Evolutionary conservation across 2,797 vertebrate species (phyloP), one percentile per base, ranked within the genome.

Genomic region (Rhabdomys pumilio): DNA sequence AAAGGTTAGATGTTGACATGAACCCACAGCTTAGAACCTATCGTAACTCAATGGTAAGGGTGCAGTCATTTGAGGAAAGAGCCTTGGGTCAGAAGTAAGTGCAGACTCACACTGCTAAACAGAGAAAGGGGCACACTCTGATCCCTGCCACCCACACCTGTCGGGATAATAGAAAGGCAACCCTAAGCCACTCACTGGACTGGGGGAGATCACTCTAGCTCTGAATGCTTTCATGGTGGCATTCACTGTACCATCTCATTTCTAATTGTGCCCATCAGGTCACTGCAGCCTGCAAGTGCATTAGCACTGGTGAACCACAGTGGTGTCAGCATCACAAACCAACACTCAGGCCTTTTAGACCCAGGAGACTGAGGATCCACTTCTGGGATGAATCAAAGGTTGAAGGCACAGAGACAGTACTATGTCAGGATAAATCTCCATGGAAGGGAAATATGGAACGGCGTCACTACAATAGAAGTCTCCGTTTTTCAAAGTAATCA

Each of bases 391-490:
- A 96, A 73, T 96, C 96, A 57, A 41, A 82, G 96, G 84, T 12
- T 69, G 81, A 50, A 91, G 93, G 89, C 94, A 77, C 4, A 93
- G 92, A 97, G 80, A 97, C 93, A 84, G 83, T 91, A 50, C 31
- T 72, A n/a, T 29, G 47, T 38, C 80, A 34, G 90, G 91, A 94
- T 94, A 91, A 77, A 92, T 67, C 97, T 94, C 72, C 73, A 96
- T 90, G 89, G 93, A 97, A 96, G 90, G 97, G 92, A 96, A 98
- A 97, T 80, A 94, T 57, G 90, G 97, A 97, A 82, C 96, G 97
- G 44, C 15, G 94, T 89, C 96, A 93, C 98, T 97, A 97, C 96
- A 98, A 98, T 97, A 96, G 95, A 98, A 98, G 96, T 95, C 97
- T 96, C 97, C 95, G 85, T 69, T 98, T 97, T 97, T 92, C 97